These are phyloP conservation scores for Acronicta psi DNA, from an alignment of 2,888 invertebrate genomes.

Conservation along the genomic window DNA sequence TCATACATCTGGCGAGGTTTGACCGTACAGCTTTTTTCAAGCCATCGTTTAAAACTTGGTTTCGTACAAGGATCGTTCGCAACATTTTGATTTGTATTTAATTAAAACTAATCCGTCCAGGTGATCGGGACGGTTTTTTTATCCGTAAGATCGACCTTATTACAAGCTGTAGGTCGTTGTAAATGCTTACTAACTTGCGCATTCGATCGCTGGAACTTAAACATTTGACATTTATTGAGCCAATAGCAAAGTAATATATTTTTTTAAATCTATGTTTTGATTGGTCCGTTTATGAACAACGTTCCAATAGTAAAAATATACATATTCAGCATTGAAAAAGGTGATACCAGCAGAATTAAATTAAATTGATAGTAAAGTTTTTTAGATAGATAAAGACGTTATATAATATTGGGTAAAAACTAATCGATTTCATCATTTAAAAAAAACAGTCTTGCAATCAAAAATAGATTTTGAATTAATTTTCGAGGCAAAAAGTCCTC, in stretches of 20 bases:
- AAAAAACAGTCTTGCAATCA: no score
- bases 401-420: no score
- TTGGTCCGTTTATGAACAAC: not conserved
- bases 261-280: not conserved
- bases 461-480: no score
- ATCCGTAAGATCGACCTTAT: constrained; percentile 83
- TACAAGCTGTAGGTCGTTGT: constrained; percentile 62
- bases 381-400: no score
- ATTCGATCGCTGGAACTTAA: constrained; percentile 11
- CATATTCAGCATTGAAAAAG: not conserved
- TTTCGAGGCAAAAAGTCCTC: no score
- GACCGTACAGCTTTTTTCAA: constrained; percentile 89
- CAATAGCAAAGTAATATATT: constrained; percentile 29
- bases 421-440: no score
- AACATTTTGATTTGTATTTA: constrained; percentile 89
- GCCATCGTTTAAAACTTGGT: constrained; percentile 90
- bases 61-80: constrained; percentile 92
- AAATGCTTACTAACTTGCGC: constrained; percentile 23
- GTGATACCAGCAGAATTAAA: not conserved
- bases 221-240: constrained; percentile 41
- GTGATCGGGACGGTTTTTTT: constrained; percentile 78
- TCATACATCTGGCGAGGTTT: constrained; percentile 89
- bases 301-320: constrained; percentile 5
- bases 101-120: constrained; percentile 79
- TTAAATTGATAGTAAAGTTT: no score